These are phyloP conservation scores for Podotricha telesiphe DNA, from an alignment of 2,888 invertebrate species.

Conservation along the genomic window DNA sequence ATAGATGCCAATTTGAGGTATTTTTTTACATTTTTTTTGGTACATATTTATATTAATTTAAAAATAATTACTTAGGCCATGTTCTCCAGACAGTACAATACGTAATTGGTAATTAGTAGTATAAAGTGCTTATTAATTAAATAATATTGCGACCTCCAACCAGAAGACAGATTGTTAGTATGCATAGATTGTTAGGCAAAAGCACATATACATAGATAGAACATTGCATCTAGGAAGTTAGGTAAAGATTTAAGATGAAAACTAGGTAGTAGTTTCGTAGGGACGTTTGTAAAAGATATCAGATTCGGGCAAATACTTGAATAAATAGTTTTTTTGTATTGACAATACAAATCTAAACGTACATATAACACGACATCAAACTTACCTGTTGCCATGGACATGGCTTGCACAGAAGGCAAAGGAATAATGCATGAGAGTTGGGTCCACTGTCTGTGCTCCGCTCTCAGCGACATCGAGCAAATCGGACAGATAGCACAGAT, in stretches of 20 bases:
- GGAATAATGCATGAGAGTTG: slow-evolving; percentile 98
- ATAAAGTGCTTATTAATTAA: not conserved
- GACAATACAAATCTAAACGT: slow-evolving; percentile 4
- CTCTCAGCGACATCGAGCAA: slow-evolving; percentile 97
- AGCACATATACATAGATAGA: slow-evolving; percentile 28
- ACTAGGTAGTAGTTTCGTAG: not conserved
- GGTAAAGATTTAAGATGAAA: slow-evolving; percentile 12
- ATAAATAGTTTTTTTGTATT: not conserved
- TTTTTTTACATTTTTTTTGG: not conserved
- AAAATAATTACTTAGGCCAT: no score
- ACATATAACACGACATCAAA: slow-evolving; percentile 20
- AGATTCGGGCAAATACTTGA: not conserved
- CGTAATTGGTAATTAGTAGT: no score
- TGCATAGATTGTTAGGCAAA: slow-evolving; percentile 49
- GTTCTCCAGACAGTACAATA: no score
- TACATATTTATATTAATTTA: no score
- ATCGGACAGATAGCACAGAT: slow-evolving; percentile 97
- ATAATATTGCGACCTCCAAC: slow-evolving; percentile 62
- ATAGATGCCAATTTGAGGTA: not conserved
- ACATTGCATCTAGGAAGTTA: slow-evolving; percentile 15
- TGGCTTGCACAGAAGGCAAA: slow-evolving; percentile 99
- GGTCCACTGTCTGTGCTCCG: slow-evolving; percentile 96
- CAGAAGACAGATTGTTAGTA: slow-evolving; percentile 69
- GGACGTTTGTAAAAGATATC: not conserved
- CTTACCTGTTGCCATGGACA: slow-evolving; percentile 98